Conservation (phyloP, 2,797 vertebrate genomes). For the Tokudaia tokunoshimensis region DNA sequence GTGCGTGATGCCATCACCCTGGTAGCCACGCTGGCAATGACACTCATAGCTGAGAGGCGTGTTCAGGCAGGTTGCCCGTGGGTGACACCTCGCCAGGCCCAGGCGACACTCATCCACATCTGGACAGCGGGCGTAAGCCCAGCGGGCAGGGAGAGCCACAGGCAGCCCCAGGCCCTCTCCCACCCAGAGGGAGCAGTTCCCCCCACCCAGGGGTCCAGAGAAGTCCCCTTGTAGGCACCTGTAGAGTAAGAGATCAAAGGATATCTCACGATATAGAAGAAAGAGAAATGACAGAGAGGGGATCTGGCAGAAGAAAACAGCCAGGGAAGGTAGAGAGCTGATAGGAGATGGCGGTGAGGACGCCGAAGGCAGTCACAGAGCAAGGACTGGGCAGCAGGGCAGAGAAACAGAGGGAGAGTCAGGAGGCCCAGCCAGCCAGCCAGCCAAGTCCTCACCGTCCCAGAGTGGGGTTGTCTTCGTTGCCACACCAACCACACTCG, state of each 20-base stretch:
- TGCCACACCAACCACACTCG: constrained; percentile 97
- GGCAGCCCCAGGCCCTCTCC: constrained; percentile 86
- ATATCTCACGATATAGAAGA: background rate
- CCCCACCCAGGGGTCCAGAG: constrained; percentile 90
- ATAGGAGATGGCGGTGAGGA: too few relatives aligned
- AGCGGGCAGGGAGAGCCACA: constrained; percentile 89
- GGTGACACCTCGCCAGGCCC: constrained; percentile 94
- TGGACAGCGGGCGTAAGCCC: constrained; percentile 95
- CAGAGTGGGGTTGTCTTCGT: constrained; percentile 95
- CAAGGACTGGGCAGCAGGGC: background rate
- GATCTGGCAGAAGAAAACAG: background rate
- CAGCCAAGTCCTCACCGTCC: constrained; percentile 89
- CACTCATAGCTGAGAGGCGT: constrained; percentile 95
- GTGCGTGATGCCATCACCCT: constrained; percentile 93
- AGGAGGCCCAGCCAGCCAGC: rapidly evolving
- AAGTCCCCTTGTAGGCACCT: constrained; percentile 96
- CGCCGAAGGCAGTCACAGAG: too few relatives aligned
- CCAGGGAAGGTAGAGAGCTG: background rate
- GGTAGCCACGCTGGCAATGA: constrained; percentile 95
- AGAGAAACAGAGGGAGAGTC: background rate
- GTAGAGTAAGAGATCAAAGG: background rate
- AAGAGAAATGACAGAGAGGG: background rate
- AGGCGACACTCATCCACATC: constrained; percentile 96
- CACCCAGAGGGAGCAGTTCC: constrained; percentile 94
- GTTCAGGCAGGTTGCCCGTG: constrained; percentile 93